Conservation (phyloP, 2,113 vertebrate genomes). For the Budorcas taxicolor region DNA sequence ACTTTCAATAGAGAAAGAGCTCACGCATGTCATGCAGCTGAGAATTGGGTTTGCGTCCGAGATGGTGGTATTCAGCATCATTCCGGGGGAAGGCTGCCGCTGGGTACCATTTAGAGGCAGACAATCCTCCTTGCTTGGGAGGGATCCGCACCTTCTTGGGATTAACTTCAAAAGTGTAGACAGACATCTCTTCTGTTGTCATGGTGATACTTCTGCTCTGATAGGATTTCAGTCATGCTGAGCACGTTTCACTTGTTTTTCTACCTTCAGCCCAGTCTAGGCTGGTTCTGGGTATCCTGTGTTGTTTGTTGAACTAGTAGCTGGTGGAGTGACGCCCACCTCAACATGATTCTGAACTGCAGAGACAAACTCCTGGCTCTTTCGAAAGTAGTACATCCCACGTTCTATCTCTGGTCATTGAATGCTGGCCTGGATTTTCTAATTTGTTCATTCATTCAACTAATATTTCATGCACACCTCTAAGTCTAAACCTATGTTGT, state of each 20-base stretch:
- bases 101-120: background rate
- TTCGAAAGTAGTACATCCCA: background rate
- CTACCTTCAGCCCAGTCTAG: slow-evolving; percentile 39
- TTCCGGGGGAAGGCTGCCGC: background rate
- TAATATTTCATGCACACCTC: slow-evolving; percentile 21
- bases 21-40: background rate
- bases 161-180: slow-evolving; percentile 45
- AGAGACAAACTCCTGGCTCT: slow-evolving; percentile 59
- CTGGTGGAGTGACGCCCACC: slow-evolving; percentile 53
- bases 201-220: slow-evolving; percentile 45
- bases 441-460: slow-evolving; percentile 14
- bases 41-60: background rate
- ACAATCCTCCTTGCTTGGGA: background rate
- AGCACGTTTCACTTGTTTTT: slow-evolving; percentile 51
- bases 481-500: background rate
- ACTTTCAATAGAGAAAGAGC: background rate
- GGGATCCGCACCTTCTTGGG: background rate
- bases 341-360: slow-evolving; percentile 55
- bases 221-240: slow-evolving; percentile 59
- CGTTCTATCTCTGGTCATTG: background rate
- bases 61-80: background rate
- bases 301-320: slow-evolving; percentile 59
- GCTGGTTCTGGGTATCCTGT: slow-evolving; percentile 46
- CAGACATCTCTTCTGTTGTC: slow-evolving; percentile 57
- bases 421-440: slow-evolving; percentile 37